Evolutionary conservation across 1,140 invertebrate species (phyloP).

Genomic region (Pogonus chalceus): DNA sequence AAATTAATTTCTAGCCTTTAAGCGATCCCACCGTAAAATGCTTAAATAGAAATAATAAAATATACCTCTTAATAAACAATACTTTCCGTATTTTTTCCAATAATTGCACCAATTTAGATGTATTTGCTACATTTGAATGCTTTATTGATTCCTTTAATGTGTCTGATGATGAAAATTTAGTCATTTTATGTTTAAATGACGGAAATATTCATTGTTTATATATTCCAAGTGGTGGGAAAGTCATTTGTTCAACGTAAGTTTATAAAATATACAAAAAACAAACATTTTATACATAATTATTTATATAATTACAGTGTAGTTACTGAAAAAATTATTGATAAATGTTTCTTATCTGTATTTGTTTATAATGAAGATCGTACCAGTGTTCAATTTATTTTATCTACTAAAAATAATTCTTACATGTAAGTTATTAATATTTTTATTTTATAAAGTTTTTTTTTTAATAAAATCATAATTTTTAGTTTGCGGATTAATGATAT

Average conservation of each 20-base stretch:
- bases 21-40: not conserved
- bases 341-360: not conserved
- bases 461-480: too few relatives aligned
- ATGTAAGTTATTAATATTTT: not conserved
- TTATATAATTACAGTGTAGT: not conserved
- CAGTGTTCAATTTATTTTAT: not conserved
- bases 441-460: not conserved
- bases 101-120: not conserved
- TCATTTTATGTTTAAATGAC: not conserved
- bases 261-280: not conserved
- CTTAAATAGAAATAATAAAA: not conserved
- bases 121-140: not conserved
- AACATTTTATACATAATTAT: not conserved
- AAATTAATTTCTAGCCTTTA: too few relatives aligned
- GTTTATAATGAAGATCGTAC: not conserved
- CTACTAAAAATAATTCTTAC: not conserved
- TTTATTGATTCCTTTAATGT: not conserved
- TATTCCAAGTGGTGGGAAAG: not conserved
- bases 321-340: not conserved
- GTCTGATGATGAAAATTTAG: not conserved
- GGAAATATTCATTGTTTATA: not conserved
- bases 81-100: not conserved
- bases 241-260: not conserved
- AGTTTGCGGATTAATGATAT: not conserved
- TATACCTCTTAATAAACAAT: not conserved